These are phyloP conservation scores for Cheilinus undulatus DNA, from an alignment of 2,113 vertebrate genomes.

Conservation along the genomic window DNA sequence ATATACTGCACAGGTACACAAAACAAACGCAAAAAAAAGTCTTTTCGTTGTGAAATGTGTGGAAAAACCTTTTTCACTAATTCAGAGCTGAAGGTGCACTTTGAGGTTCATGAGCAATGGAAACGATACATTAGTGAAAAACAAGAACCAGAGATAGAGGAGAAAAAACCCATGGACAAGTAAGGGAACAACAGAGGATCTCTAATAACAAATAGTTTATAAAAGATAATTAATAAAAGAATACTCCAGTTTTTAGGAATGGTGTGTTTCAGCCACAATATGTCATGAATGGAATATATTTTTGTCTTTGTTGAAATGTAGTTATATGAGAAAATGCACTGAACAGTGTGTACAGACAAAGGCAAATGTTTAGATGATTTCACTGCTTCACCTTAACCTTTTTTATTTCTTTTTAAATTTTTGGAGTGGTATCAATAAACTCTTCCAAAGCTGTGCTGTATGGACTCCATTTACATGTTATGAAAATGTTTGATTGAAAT, in stretches of 20 bases:
- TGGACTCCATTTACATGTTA: too few relatives aligned
- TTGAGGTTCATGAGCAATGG: slow-evolving; percentile 34
- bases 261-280: neutral
- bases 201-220: neutral
- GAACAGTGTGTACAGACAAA: neutral
- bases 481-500: too few relatives aligned
- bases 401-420: too few relatives aligned
- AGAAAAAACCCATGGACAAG: neutral
- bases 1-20: neutral
- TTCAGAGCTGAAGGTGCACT: slow-evolving; percentile 23
- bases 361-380: too few relatives aligned
- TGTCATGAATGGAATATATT: too few relatives aligned
- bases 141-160: neutral
- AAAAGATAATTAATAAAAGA: too few relatives aligned
- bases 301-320: too few relatives aligned
- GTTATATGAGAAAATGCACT: too few relatives aligned
- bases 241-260: neutral
- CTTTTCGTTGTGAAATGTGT: slow-evolving; percentile 1
- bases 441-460: too few relatives aligned
- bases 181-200: neutral
- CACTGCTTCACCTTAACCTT: too few relatives aligned
- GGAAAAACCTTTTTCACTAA: neutral
- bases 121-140: slow-evolving; percentile 18
- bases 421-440: too few relatives aligned
- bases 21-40: neutral